Base-by-base conservation (phyloP, 2,113 vertebrate genomes). In the Corythaeola cristata region DNA sequence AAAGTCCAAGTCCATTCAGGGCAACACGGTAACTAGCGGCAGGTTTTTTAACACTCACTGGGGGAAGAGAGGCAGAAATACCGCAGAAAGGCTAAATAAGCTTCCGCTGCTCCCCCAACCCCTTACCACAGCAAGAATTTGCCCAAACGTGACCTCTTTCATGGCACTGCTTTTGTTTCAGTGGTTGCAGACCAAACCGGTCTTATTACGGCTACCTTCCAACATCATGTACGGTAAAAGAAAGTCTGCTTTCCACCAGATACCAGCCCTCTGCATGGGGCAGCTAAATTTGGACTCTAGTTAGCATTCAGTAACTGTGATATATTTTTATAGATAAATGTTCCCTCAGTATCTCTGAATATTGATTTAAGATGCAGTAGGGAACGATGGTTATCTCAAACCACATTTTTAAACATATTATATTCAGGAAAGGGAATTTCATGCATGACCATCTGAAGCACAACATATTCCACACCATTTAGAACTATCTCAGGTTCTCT, bases 391-490 rank as follows among this genome's bases (percentile, higher is more conserved):
- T 92, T 84, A 96, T 96, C 95, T 92, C 88, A 97, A 96, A 95
- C 89, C 64, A 24, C 69, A 85, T 95, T 97, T 96, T 96, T 83
- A 64, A 97, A 93, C 80, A 79, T 71, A 94, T 64, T 94, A 92
- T 87, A 92, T 93, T 97, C 96, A 96, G 95, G 85, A 83, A 95
- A 96, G 87, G 66, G 72, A 97, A 96, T 95, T 97, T 98, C 76
- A 97, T 86, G 80, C 84, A 93, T 95, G 82, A 93, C 87, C 86
- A 97, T 93, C 95, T 97, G 93, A 97, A 97, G 93, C 76, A 79
- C 97, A 95, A 96, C 88, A 85, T 96, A 97, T 92, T 96, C 95
- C 94, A 95, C 67, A 97, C 41, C 89, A 96, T 95, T 97, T 95
- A 95, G 93, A 96, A 96, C 50, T 93, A 96, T n/a, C 50, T 77